Evolutionary conservation across 53 echinoderm and acorn worm species (phyloP), one percentile per base, ranked within the genome.

Genomic region (Holothuria scabra): DNA sequence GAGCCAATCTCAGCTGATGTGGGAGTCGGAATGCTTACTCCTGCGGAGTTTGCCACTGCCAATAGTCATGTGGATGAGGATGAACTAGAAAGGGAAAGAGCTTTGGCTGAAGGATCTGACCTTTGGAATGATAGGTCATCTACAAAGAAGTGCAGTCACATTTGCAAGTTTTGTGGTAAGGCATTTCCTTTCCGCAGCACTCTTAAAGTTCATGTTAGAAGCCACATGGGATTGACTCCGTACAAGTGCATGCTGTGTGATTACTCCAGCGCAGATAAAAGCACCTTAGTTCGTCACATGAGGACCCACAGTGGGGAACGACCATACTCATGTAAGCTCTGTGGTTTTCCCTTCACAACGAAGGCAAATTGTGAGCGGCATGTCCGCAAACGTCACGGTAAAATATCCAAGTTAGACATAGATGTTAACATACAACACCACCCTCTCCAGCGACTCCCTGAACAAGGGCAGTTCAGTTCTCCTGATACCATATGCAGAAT

Each of bases 241-340:
- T 97, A 94, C 89, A 94, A 97, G 79, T 97, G 97, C 65, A 92
- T 94, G 87, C 82, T 94, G 57, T 99, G 94, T 61, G 90, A 89
- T 30, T 99, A 99, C 86, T 92, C 99, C n/a, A 99, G 99, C 81
- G 99, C 99, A 56, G 99, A 99, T 57, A 99, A 99, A 80, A 99
- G 99, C 79, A 99, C 99, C 64, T 79, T 99, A 31, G 94, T 99
- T 4, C 86, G 99, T 32, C 99, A 99, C 63, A 99, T 99, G 99
- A 86, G 99, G 48, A 99, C 99, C 44, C 99, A 99, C 87, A 99
- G 94, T 78, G 99, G 99, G 58, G 99, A 99, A 76, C 76, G 99
- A 2, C 99, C 99, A 4, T 99, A 92, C 66, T 84, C 94, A 26
- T 99, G 99, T 83, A 95, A 89, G 74, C 70, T 99, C 11, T 99